Base-by-base conservation (phyloP, 2,888 invertebrate genomes). In the Calliphora vomitoria region DNA sequence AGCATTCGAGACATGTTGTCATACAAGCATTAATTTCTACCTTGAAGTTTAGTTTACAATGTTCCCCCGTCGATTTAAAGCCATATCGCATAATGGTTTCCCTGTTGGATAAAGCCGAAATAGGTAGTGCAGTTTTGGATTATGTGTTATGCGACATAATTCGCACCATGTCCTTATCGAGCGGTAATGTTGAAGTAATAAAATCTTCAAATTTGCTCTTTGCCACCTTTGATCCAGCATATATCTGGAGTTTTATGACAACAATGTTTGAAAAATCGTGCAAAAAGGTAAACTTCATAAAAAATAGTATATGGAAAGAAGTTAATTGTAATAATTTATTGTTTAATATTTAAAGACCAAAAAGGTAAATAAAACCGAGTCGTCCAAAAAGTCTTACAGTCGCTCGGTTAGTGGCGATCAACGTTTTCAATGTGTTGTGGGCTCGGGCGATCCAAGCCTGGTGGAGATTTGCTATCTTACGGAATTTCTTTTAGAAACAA, bases 121-220 rank as follows among this genome's bases (percentile, higher is more conserved):
- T 98, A 82, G 97, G 98, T 8, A 95, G 96, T 58, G 95, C 96
- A 5, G 96, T 97, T 86, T 93, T 97, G 88, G 97, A 97, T 91
- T 95, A 95, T 90, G 96, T 97, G 86, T 94, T 97, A 44, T 95
- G 96, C 90, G 96, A 97, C 91, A 96, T 98, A 78, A 97, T 98
- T 93, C 95, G 96, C 55, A 94, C 95, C 15, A 93, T 95, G 90
- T 95, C 95, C 89, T 91, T 95, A 66, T 94, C 95, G 18, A 95
- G 94, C 89, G 93, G 94, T 62, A 94, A 95, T 89, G 95, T 95
- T 89, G 98, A 98, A 92, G 95, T 97, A 58, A 94, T 96, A 15
- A 98, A 98, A 93, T 97, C 97, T 25, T 97, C 97, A 1, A 98
- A 98, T 94, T 94, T 98, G 88, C 93, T 98, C 38, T 97, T 98